Conservation (phyloP, 2,888 invertebrate species). For the Cantharis nigra region DNA sequence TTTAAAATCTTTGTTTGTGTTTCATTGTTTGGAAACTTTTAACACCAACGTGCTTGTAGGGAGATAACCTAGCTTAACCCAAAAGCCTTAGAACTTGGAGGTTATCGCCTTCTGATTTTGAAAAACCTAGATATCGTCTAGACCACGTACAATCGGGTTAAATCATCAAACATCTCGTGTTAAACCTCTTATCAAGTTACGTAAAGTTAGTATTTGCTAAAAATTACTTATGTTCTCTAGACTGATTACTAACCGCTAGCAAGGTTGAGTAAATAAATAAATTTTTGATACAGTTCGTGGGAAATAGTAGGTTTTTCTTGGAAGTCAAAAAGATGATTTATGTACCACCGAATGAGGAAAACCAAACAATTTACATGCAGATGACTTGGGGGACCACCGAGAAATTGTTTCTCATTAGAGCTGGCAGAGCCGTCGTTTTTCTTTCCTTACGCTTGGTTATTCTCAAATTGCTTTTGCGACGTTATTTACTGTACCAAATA, state of each 20-base stretch:
- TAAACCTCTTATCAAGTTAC: background rate
- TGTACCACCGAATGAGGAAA: background rate
- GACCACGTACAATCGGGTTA: background rate
- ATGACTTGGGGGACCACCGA: background rate
- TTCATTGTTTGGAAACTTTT: background rate
- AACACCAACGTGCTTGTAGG: background rate
- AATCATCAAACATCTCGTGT: background rate
- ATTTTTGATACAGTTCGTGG: background rate
- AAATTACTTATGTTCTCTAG: no score
- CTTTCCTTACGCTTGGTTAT: background rate
- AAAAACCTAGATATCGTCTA: background rate
- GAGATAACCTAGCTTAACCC: background rate
- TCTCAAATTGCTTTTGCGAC: background rate
- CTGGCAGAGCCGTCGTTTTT: background rate
- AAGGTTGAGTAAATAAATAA: background rate
- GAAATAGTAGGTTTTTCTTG: background rate
- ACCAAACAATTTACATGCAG: background rate
- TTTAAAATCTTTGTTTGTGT: background rate
- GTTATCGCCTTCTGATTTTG: background rate
- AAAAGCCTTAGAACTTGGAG: background rate
- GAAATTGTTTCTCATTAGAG: background rate
- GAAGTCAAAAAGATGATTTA: background rate
- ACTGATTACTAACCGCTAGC: background rate
- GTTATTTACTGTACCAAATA: background rate
- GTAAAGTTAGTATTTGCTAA: background rate